phyloP scores from a whole-genome alignment of 2,113 vertebrate species.

The Halichoerus grypus region DNA sequence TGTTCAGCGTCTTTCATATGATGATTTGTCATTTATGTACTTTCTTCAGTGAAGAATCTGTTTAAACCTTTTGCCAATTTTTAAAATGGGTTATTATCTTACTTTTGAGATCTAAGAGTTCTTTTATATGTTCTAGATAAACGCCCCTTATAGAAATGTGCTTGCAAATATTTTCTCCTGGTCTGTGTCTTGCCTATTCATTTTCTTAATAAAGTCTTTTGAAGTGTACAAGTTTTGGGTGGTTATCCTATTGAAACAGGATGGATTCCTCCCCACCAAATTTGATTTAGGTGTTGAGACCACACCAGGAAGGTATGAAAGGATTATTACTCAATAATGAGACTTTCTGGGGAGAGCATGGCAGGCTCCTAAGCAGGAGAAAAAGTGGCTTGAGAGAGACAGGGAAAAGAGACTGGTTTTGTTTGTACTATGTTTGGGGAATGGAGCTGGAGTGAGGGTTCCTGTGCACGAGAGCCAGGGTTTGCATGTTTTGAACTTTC shows the following conservation, averaged over 20 bases:
- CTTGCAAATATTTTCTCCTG: neutral
- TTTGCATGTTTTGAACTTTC: slow-evolving; percentile 53
- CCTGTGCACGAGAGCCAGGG: neutral
- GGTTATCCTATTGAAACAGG: slow-evolving; percentile 27
- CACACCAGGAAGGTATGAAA: neutral
- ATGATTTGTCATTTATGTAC: neutral
- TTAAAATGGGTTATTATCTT: slow-evolving; percentile 29
- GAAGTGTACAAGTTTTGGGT: neutral
- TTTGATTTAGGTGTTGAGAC: neutral
- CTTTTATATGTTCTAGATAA: neutral
- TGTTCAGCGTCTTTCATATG: neutral
- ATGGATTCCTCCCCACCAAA: neutral
- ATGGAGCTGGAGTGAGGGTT: slow-evolving; percentile 7
- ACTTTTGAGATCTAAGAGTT: neutral
- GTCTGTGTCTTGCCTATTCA: neutral
- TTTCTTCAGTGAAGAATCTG: slow-evolving; percentile 45
- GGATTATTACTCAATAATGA: neutral
- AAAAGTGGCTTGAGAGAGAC: neutral
- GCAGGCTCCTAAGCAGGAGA: neutral
- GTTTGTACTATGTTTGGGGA: neutral
- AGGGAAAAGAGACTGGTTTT: neutral
- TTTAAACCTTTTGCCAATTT: slow-evolving; percentile 7
- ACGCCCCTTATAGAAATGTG: neutral
- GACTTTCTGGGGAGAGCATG: slow-evolving; percentile 12
- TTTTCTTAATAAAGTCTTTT: slow-evolving; percentile 24